Evolutionary conservation across 1,140 invertebrate species (phyloP).

Genomic region (Drosophila hydei): DNA sequence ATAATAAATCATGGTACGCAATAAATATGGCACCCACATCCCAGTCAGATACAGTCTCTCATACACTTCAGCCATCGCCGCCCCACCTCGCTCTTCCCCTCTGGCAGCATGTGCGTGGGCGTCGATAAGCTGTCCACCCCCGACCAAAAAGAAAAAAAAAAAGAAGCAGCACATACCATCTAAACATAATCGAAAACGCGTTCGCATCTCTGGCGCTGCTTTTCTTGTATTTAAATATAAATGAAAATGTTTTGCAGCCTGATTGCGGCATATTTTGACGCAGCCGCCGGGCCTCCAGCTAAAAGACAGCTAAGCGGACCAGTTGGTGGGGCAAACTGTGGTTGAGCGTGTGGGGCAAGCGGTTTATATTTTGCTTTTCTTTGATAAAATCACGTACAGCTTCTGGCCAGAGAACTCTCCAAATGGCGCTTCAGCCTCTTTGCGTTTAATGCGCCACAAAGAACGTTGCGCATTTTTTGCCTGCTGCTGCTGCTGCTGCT

Average conservation of each 20-base stretch:
- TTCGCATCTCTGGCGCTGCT: slow-evolving; percentile 41
- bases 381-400: slow-evolving; percentile 81
- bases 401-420: slow-evolving; percentile 58
- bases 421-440: slow-evolving; percentile 54
- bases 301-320: slow-evolving; percentile 21
- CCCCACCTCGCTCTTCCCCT: not conserved
- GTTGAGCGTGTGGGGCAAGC: not conserved
- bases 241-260: slow-evolving; percentile 81
- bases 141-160: slow-evolving; percentile 36
- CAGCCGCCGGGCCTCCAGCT: slow-evolving; percentile 62
- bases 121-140: slow-evolving; percentile 70
- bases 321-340: not conserved
- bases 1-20: slow-evolving; percentile 78
- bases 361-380: slow-evolving; percentile 57
- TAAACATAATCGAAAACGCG: slow-evolving; percentile 80
- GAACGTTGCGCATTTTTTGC: slow-evolving; percentile 61
- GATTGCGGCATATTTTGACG: slow-evolving; percentile 81
- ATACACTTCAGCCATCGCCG: not conserved
- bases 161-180: slow-evolving; percentile 52
- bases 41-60: slow-evolving; percentile 12
- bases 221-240: slow-evolving; percentile 79
- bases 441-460: slow-evolving; percentile 74
- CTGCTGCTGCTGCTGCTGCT: slow-evolving; percentile 22
- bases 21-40: slow-evolving; percentile 71
- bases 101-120: slow-evolving; percentile 54